Conservation (phyloP, 2,797 vertebrate species). For the Podarcis siculus region DNA sequence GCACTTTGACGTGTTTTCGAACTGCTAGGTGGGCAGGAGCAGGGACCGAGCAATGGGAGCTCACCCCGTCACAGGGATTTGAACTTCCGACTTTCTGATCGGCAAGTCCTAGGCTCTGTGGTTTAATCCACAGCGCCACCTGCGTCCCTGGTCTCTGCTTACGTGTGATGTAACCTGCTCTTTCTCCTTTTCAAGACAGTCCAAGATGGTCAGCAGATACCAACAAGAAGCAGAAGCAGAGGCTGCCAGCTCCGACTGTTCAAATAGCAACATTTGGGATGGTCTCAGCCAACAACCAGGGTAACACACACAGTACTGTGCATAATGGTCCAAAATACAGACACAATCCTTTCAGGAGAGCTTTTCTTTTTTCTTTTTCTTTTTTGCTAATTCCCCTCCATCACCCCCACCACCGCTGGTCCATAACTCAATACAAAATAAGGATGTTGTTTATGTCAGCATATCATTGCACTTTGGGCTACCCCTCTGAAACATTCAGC, state of each 20-base stretch:
- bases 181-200: slow-evolving; percentile 53
- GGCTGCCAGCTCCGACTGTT: neutral
- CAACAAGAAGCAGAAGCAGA: neutral
- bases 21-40: too few species aligned
- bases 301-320: slow-evolving; percentile 12
- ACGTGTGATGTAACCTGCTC: neutral
- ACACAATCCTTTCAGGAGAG: too few species aligned
- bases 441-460: neutral
- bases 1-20: too few species aligned
- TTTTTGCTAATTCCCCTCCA: neutral
- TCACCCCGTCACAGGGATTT: too few species aligned
- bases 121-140: too few species aligned
- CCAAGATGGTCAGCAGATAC: slow-evolving; percentile 61
- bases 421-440: neutral
- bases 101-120: too few species aligned
- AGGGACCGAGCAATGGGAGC: too few species aligned
- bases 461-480: neutral
- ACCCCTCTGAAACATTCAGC: neutral
- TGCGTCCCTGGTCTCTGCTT: too few species aligned
- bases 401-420: too few species aligned
- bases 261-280: slow-evolving; percentile 49
- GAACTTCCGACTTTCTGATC: too few species aligned
- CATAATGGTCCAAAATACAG: neutral
- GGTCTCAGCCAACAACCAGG: slow-evolving; percentile 50
- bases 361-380: too few species aligned